phyloP scores from a whole-genome alignment of 2,888 invertebrate genomes.

The Caenorhabditis sulstoni region DNA sequence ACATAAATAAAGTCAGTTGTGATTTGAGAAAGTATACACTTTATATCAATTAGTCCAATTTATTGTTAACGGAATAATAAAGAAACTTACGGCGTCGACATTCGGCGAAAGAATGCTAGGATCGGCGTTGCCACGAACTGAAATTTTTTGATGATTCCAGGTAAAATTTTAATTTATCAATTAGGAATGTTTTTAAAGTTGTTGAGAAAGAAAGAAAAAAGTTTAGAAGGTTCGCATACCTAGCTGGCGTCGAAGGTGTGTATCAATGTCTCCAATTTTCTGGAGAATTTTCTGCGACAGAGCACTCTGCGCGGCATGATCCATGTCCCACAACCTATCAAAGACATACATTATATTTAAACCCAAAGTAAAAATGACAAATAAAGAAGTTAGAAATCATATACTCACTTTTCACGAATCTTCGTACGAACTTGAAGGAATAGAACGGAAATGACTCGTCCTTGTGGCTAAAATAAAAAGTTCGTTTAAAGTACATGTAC shows the following conservation, averaged over 20 bases:
- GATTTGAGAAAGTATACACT: constrained; percentile 15
- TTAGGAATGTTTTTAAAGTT: constrained; percentile 21
- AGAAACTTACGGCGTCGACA: constrained; percentile 17
- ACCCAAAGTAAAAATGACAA: constrained; percentile 10
- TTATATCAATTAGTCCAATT: constrained; percentile 13
- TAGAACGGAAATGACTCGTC: neutral
- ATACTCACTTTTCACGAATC: neutral
- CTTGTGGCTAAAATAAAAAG: constrained; percentile 5
- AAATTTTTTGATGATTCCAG: constrained; percentile 12
- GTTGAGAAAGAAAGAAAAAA: constrained; percentile 14
- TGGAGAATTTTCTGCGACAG: constrained; percentile 9
- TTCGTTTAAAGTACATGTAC: constrained; percentile 11
- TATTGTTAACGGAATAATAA: constrained; percentile 26
- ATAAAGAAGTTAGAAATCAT: constrained; percentile 11
- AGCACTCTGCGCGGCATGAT: neutral
- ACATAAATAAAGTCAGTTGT: constrained; percentile 19
- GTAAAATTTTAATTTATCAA: constrained; percentile 19
- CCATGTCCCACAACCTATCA: constrained; percentile 9
- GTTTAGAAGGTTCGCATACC: constrained; percentile 21
- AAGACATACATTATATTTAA: constrained; percentile 9
- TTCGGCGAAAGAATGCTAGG: constrained; percentile 23
- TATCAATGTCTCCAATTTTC: constrained; percentile 14
- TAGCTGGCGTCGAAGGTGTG: constrained; percentile 2
- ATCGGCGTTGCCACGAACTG: constrained; percentile 16
- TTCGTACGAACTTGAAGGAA: constrained; percentile 1